Base-by-base conservation (phyloP, 2,113 vertebrate genomes). In the Onychorhynchus coronatus region DNA sequence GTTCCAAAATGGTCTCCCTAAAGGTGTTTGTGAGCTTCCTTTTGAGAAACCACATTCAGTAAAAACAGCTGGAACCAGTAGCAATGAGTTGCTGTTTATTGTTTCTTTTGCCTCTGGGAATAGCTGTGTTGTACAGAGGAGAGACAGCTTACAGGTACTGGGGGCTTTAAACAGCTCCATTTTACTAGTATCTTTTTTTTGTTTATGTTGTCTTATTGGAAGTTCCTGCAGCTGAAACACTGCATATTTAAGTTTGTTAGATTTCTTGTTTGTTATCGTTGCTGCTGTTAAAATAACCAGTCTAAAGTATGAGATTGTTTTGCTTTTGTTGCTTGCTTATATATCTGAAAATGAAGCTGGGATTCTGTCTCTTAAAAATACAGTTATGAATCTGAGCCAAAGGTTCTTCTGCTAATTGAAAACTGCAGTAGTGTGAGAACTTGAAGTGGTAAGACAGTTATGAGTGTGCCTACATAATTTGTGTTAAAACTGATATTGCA, bases 101-200 rank as follows among this genome's bases (percentile, higher is more conserved):
- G 81, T 99, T 30, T 97, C 96, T 59, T 99, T 99, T 97, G 82
- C 78, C 31, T 98, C 97, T 9, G 98, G 97, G 31, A 97, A 98
- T 56, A 97, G 92, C 30, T 99, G 99, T 79, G 98, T 98, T 37
- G 75, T 99, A 55, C 98, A 76, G 71, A 95, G 98, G 98, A 98
- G 98, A 96, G 98, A 99, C 53, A 98, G 96, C 23, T 99, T 99
- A 87, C 98, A 99, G 99, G 99, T 99, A 98, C 52, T 77, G 71
- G n/a, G 85, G 41, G 33, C 59, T 74, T 89, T 91, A 41, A 75
- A 49, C 44, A 81, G 13, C 25, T 85, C 33, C 2, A 10, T 90
- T 76, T 88, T 82, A 25, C 37, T 15, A 2, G 10, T 17, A 0
- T 25, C 22, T 55, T 3, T 84, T 3, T 84, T 46, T 44, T 42